Evolutionary conservation across 2,113 vertebrate genomes (phyloP).

Genomic region (Amazona vittata): DNA sequence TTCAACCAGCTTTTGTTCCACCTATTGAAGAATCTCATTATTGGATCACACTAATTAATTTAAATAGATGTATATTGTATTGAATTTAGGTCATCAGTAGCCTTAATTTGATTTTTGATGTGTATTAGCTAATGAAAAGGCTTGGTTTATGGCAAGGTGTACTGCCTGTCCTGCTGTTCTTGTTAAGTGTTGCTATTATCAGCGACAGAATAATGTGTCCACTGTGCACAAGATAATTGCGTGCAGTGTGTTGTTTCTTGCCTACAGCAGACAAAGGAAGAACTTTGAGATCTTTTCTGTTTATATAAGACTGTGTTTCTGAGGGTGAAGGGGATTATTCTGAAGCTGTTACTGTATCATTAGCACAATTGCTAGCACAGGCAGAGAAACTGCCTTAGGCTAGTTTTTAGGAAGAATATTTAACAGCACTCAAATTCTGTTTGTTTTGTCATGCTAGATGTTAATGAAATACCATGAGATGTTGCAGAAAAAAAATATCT

Average conservation of each 20-base stretch:
- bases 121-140: neutral
- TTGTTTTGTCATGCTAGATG: conserved; percentile 5
- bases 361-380: neutral
- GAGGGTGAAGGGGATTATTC: neutral
- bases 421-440: neutral
- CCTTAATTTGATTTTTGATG: neutral
- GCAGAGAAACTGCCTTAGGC: conserved; percentile 18
- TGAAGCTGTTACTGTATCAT: neutral
- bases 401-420: neutral
- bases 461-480: neutral
- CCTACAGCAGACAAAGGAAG: neutral
- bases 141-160: neutral
- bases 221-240: neutral
- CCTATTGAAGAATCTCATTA: neutral
- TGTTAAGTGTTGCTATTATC: neutral
- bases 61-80: neutral
- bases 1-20: neutral
- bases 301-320: conserved; percentile 1
- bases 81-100: neutral
- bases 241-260: neutral
- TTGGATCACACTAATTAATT: neutral
- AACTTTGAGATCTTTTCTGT: neutral
- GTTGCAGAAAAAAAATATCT: neutral
- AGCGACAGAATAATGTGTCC: neutral
- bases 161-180: neutral